Conservation (phyloP, 2,113 vertebrate species). For the Leucosticte australis region DNA sequence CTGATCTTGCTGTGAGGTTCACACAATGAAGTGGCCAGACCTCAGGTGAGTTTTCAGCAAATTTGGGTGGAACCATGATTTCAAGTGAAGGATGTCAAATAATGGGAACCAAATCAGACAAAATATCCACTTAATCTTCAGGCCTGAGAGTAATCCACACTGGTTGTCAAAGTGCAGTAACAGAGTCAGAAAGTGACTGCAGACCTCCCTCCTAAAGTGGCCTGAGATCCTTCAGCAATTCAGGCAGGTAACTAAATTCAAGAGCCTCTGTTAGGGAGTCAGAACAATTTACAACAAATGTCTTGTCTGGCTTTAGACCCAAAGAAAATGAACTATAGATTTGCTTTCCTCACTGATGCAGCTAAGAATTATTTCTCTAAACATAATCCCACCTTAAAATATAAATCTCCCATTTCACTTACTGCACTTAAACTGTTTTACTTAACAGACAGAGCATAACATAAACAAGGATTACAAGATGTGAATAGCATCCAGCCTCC, state of each 20-base stretch:
- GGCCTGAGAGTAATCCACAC: background rate
- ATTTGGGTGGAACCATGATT: background rate
- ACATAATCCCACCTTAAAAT: background rate
- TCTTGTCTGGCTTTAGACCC: background rate
- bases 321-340: background rate
- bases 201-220: background rate
- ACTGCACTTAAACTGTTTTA: background rate
- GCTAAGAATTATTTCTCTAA: background rate
- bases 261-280: background rate
- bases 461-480: slow-evolving; percentile 25
- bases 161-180: background rate
- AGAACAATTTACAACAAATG: background rate
- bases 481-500: background rate
- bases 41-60: background rate
- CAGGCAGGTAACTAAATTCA: background rate
- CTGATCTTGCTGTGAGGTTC: background rate
- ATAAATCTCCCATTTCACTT: background rate
- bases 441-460: background rate
- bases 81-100: background rate
- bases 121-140: background rate
- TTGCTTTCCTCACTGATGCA: background rate
- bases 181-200: background rate
- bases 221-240: background rate
- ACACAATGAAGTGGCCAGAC: background rate
- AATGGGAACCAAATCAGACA: background rate